These are phyloP conservation scores for Isoperla grammatica DNA, from an alignment of 2,888 invertebrate genomes.

Conservation along the genomic window DNA sequence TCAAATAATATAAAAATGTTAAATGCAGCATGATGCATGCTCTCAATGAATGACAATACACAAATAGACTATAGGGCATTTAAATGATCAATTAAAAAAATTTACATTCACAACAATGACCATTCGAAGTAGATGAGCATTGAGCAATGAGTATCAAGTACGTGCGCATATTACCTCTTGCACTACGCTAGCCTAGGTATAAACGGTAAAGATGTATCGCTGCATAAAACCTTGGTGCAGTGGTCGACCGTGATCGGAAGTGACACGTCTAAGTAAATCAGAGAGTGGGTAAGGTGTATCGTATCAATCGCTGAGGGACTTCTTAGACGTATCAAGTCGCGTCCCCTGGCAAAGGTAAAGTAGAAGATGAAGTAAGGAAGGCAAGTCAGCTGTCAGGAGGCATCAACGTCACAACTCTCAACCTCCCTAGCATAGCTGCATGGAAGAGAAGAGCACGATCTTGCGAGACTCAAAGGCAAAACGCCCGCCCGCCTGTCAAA, in stretches of 20 bases:
- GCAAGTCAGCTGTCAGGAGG: constrained; percentile 19
- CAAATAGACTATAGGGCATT: too few relatives aligned
- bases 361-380: constrained; percentile 8
- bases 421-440: background rate
- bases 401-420: constrained; percentile 18
- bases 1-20: too few relatives aligned
- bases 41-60: too few relatives aligned
- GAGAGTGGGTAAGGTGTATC: constrained; percentile 3
- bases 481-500: constrained; percentile 9
- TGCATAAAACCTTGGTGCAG: background rate
- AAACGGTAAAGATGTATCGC: too few relatives aligned
- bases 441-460: background rate
- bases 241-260: constrained; percentile 5
- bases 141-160: too few relatives aligned
- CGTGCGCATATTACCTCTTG: too few relatives aligned
- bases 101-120: too few relatives aligned
- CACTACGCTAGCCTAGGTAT: too few relatives aligned
- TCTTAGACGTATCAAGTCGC: background rate
- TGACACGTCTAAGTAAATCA: constrained; percentile 17
- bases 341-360: background rate
- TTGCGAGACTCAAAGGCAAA: too few relatives aligned
- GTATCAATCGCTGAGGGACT: constrained; percentile 7
- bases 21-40: too few relatives aligned
- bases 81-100: too few relatives aligned
- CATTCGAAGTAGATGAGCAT: too few relatives aligned